These are phyloP conservation scores for zebrafish (Danio rerio) DNA, from an alignment of 2,113 vertebrate species.

Conservation along the genomic window DNA sequence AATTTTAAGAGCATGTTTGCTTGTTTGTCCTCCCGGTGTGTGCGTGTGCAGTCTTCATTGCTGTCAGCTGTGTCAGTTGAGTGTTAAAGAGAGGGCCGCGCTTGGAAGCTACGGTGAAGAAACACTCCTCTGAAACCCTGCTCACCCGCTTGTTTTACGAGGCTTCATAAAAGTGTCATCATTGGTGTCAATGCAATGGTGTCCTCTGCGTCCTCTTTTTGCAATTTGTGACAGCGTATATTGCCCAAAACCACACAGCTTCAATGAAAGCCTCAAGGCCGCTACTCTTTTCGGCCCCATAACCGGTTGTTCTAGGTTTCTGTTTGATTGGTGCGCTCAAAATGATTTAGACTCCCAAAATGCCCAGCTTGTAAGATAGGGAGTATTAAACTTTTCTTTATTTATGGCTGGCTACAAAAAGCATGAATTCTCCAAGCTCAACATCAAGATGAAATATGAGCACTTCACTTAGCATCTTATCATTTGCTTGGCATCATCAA, in stretches of 20 bases:
- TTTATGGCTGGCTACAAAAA: constrained; percentile 38
- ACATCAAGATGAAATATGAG: constrained; percentile 25
- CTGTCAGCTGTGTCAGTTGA: constrained; percentile 40
- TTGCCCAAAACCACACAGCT: constrained; percentile 14
- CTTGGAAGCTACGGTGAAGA: constrained; percentile 27
- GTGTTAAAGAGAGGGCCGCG: constrained; percentile 45
- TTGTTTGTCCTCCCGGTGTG: constrained; percentile 18
- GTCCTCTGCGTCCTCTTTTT: constrained; percentile 31
- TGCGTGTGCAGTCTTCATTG: constrained; percentile 39
- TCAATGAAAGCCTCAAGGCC: constrained; percentile 36
- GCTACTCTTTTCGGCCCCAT: background rate
- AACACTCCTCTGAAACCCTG: constrained; percentile 32
- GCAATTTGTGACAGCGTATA: constrained; percentile 25
- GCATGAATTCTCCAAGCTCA: constrained; percentile 8
- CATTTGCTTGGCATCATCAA: constrained; percentile 28
- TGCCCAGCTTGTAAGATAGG: constrained; percentile 31
- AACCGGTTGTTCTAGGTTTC: background rate
- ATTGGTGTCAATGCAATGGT: background rate
- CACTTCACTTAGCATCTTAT: constrained; percentile 19
- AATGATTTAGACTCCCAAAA: constrained; percentile 50
- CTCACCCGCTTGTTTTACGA: constrained; percentile 48
- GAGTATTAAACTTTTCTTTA: constrained; percentile 27
- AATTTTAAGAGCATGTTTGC: constrained; percentile 49
- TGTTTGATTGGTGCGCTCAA: constrained; percentile 44
- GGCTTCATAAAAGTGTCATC: constrained; percentile 59